Evolutionary conservation across 2,113 vertebrate genomes (phyloP).

Genomic region (Ageneiosus marmoratus): DNA sequence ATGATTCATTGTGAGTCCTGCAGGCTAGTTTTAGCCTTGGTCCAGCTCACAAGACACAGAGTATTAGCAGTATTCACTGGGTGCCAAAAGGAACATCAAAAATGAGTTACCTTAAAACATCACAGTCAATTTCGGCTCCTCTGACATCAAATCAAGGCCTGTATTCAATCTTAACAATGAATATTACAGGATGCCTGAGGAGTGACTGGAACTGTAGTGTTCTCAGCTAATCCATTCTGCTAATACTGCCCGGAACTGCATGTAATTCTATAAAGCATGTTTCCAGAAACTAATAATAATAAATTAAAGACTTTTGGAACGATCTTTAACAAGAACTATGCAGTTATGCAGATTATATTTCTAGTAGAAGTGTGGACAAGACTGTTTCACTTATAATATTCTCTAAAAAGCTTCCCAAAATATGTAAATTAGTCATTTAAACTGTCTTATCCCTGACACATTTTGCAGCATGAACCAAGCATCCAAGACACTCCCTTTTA

Average conservation of each 20-base stretch:
- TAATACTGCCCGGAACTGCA: neutral
- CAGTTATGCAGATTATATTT: neutral
- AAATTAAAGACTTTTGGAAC: neutral
- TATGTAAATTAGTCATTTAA: too few species aligned
- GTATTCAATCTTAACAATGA: neutral
- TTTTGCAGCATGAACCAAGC: neutral
- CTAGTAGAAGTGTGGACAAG: too few species aligned
- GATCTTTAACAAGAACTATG: neutral
- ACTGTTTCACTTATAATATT: too few species aligned
- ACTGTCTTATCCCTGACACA: too few species aligned
- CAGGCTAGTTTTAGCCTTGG: slow-evolving; percentile 1
- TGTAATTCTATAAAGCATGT: neutral
- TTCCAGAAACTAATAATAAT: neutral
- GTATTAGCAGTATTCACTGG: neutral
- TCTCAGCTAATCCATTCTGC: too few species aligned
- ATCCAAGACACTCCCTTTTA: neutral
- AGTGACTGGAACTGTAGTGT: neutral
- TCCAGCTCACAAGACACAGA: neutral
- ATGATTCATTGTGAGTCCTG: too few species aligned
- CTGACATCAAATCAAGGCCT: neutral
- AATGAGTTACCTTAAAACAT: neutral
- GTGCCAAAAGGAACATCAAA: neutral
- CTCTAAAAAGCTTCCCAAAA: too few species aligned
- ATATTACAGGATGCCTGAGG: neutral
- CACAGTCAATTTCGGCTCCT: neutral